Conservation (phyloP, 2,888 invertebrate species). For the Alsophila aescularia region DNA sequence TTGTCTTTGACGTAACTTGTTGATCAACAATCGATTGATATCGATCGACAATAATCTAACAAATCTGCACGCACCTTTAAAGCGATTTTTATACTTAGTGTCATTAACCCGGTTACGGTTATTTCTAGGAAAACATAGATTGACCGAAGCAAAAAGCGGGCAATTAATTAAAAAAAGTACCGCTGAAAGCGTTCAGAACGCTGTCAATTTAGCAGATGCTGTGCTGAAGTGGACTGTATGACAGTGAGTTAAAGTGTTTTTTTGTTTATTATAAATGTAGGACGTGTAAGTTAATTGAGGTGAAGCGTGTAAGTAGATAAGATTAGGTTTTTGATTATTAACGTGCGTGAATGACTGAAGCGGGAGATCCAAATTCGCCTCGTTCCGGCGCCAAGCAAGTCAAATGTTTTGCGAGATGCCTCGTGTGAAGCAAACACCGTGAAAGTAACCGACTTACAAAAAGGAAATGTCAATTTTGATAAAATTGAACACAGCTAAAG, state of each 20-base stretch:
- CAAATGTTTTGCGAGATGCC: background rate
- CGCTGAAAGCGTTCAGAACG: constrained; percentile 46
- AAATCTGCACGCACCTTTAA: constrained; percentile 4
- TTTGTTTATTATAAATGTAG: background rate
- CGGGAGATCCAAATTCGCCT: constrained; percentile 18
- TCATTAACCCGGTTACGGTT: constrained; percentile 65
- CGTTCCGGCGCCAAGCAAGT: background rate
- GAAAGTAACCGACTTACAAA: too few relatives aligned
- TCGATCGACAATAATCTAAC: too few relatives aligned
- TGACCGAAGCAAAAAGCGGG: constrained; percentile 63
- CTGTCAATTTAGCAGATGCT: constrained; percentile 5
- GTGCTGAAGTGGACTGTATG: constrained; percentile 1
- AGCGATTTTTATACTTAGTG: constrained; percentile 45
- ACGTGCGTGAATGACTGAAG: constrained; percentile 24
- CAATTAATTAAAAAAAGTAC: constrained; percentile 73
- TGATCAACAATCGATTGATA: too few relatives aligned
- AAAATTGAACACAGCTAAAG: background rate
- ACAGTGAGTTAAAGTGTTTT: background rate
- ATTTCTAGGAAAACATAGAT: constrained; percentile 65
- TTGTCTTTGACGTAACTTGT: too few relatives aligned
- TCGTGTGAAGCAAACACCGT: too few relatives aligned
- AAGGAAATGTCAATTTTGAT: too few relatives aligned
- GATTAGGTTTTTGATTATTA: constrained; percentile 15
- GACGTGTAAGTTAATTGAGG: constrained; percentile 13
- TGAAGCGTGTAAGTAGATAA: constrained; percentile 10